Evolutionary conservation across 2,113 vertebrate species (phyloP).

Genomic region (human (Homo sapiens)): GRCh38 chr9:71630001-71630500

Average conservation of each 20-base stretch:
- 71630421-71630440: slow-evolving; percentile 34
- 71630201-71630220: not conserved
- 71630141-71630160: not conserved
- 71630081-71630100: slow-evolving; percentile 48
- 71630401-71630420: not conserved
- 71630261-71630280: not conserved
- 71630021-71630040: not conserved
- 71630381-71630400: not conserved
- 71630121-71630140: slow-evolving; percentile 31
- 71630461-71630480: not conserved
- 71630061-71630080: slow-evolving; percentile 63
- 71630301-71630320: not conserved
- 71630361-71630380: not conserved
- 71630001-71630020: slow-evolving; percentile 11
- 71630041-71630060: not conserved
- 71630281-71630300: not conserved
- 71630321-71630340: not conserved
- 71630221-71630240: not conserved
- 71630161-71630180: slow-evolving; percentile 33
- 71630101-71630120: slow-evolving; percentile 44
- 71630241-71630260: not conserved
- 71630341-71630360: not conserved
- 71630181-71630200: not conserved
- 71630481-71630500: not conserved
- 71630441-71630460: not conserved